Base-by-base conservation (phyloP, 1,140 invertebrate genomes). In the Lanistes nyassanus region DNA sequence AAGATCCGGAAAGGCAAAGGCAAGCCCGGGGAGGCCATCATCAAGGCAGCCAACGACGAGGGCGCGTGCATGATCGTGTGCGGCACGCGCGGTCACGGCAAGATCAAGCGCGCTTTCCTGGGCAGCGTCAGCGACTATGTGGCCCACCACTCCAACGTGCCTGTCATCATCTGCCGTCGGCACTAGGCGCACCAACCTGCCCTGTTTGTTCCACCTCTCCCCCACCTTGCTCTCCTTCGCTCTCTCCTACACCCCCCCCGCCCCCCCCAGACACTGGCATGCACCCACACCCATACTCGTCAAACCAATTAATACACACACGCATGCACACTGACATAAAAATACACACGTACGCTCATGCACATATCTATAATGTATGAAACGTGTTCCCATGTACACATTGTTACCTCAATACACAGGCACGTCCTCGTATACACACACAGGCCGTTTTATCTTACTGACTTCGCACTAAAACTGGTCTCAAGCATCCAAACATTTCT, bases 61-160 rank as follows among this genome's bases (percentile, higher is more conserved):
- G 76, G 77, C 39, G 82, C 82, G 68, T 77, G 68, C 58, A 80
- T 82, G 79, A 78, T 82, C 55, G 79, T 82, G 37, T 80, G 76
- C 37, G 81, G 81, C n/a, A 80, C 75, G 3, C 73, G 81, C 7
- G 79, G 81, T 9, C 76, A 77, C 31, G 76, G 79, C 69, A 80
- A 77, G 47, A 75, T 82, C 66, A 77, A 79, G 67, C 75, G 81
- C 4, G 74, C 79, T 19, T 79, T 82, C 70, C 56, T 82, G 39
- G 79, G 77, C 42, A 82, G 81, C 67, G 81, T 82, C 58, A 82
- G 81, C 67, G 81, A 82, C 56, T 82, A 82, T 67, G 81, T 82
- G 2, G 75, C 75, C 9, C 81, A 82, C 69, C 79, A 82, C 69
- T 71, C 81, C 37, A 47, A 53, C 39, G 71, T 74, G 23, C 81